phyloP scores from a whole-genome alignment of 2,797 vertebrate genomes.

The Microtus agrestis region DNA sequence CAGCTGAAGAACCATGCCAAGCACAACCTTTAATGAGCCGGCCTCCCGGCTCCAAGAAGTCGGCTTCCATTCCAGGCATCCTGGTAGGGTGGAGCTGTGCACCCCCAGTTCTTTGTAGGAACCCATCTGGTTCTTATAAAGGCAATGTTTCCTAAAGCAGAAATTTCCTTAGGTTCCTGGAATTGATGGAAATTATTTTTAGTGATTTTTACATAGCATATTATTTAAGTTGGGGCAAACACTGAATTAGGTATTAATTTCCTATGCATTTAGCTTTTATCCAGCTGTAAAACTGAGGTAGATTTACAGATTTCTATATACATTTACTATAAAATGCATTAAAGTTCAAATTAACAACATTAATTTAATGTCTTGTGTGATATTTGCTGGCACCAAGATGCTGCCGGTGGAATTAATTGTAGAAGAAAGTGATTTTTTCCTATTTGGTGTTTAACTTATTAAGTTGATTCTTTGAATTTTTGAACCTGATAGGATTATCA shows the following conservation, averaged over 20 bases:
- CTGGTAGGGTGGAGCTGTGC: not conserved
- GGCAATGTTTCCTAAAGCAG: not conserved
- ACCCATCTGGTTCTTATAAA: conserved; percentile 37
- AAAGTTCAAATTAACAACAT: conserved; percentile 72
- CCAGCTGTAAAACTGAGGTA: conserved; percentile 70
- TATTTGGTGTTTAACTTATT: conserved; percentile 63
- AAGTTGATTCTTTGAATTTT: conserved; percentile 56
- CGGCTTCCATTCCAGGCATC: not conserved
- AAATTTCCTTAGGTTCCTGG: conserved; percentile 34
- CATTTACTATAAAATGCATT: conserved; percentile 73
- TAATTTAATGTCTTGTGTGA: conserved; percentile 67
- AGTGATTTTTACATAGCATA: conserved; percentile 49
- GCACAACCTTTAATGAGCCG: not conserved
- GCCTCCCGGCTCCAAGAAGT: not conserved
- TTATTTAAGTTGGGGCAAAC: conserved; percentile 73
- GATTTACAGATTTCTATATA: conserved; percentile 75
- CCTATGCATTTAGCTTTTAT: conserved; percentile 64
- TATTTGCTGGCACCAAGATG: conserved; percentile 45
- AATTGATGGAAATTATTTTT: conserved; percentile 65
- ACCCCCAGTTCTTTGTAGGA: conserved; percentile 26
- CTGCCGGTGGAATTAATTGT: conserved; percentile 22
- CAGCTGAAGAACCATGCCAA: not conserved
- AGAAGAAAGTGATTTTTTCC: conserved; percentile 46
- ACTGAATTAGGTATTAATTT: conserved; percentile 75
- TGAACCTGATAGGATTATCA: conserved; percentile 53